Evolutionary conservation across 2,888 invertebrate species (phyloP).

Genomic region (Nemotelus nigrinus): DNA sequence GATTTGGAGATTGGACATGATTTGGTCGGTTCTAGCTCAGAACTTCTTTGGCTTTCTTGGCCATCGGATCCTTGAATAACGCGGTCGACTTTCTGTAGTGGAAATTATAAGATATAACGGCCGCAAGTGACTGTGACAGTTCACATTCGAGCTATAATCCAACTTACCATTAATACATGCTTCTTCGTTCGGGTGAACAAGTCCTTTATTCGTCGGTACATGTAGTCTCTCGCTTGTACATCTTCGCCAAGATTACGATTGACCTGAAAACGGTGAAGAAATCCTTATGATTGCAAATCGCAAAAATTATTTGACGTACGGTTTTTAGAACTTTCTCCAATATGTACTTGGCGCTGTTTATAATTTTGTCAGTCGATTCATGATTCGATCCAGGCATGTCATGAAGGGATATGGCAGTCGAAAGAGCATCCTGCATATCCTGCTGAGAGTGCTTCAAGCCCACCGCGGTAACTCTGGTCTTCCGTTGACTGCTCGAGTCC

Average conservation of each 20-base stretch:
- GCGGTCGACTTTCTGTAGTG: conserved; percentile 23
- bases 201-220: conserved; percentile 53
- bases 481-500: background rate
- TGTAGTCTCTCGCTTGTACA: conserved; percentile 6
- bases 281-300: background rate
- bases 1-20: conserved; percentile 27
- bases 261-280: conserved; percentile 5
- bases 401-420: conserved; percentile 58
- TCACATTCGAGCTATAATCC: background rate
- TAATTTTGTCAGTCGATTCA: conserved; percentile 11
- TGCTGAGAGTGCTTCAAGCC: conserved; percentile 40
- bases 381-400: background rate
- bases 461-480: background rate
- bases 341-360: conserved; percentile 61
- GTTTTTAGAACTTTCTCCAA: conserved; percentile 58
- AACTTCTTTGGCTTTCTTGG: background rate
- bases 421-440: conserved; percentile 59
- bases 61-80: conserved; percentile 28
- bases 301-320: conserved; percentile 48
- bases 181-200: conserved; percentile 59
- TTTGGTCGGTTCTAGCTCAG: background rate
- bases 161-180: conserved; percentile 58
- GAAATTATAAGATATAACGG: background rate
- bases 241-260: conserved; percentile 25
- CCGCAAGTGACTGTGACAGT: background rate